phyloP scores from a whole-genome alignment of 2,113 vertebrate species.

The Psettodes erumei region DNA sequence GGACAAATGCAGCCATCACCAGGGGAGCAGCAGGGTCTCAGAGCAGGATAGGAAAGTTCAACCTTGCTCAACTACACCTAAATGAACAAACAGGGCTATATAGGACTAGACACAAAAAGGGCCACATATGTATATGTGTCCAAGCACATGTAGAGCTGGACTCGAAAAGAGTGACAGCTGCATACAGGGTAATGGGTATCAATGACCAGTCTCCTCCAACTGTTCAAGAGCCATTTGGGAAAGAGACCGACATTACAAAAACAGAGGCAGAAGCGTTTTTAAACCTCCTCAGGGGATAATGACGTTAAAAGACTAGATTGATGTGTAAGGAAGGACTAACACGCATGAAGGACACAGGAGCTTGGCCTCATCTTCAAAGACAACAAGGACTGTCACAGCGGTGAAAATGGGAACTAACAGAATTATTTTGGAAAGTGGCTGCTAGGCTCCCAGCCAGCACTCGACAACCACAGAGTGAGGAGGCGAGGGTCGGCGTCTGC shows the following conservation, averaged over 20 bases:
- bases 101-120: conserved; percentile 8
- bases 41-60: conserved; percentile 65
- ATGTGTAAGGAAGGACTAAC: conserved; percentile 50
- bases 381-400: conserved; percentile 57
- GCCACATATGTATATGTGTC: conserved; percentile 24
- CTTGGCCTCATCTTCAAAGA: conserved; percentile 59
- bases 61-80: conserved; percentile 50
- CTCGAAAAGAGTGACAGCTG: background rate
- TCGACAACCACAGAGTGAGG: conserved; percentile 43
- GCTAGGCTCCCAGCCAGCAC: conserved; percentile 72
- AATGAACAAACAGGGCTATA: conserved; percentile 46
- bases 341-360: conserved; percentile 68
- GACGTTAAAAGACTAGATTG: conserved; percentile 58
- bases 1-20: conserved; percentile 66
- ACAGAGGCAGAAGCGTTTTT: conserved; percentile 27
- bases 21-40: conserved; percentile 63
- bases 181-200: conserved; percentile 7
- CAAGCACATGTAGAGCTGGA: conserved; percentile 2
- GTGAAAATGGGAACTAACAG: conserved; percentile 69
- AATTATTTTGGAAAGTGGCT: conserved; percentile 79
- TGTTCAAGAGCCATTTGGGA: conserved; percentile 13
- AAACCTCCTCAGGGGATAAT: conserved; percentile 55
- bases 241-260: conserved; percentile 19
- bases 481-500: conserved; percentile 44
- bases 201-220: conserved; percentile 16